These are phyloP conservation scores for Eumerus sabulonum DNA, from an alignment of 2,888 invertebrate species.

Conservation along the genomic window DNA sequence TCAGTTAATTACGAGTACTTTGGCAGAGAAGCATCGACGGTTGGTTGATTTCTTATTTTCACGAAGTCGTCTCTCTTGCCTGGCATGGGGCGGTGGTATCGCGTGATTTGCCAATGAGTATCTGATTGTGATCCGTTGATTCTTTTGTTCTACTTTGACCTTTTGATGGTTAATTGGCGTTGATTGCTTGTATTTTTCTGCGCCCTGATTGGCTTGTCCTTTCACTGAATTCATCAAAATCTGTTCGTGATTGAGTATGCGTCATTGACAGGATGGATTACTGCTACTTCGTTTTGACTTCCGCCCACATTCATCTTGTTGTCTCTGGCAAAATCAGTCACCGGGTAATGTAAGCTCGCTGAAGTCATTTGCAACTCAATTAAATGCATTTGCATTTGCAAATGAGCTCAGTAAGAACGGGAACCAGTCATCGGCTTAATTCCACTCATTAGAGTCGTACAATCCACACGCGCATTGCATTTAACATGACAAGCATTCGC, in stretches of 20 bases:
- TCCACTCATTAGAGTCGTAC: conserved; percentile 26
- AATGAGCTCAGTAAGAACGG: conserved; percentile 50
- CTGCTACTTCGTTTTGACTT: too few species aligned
- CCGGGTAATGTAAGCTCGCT: conserved; percentile 20
- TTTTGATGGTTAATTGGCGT: conserved; percentile 41
- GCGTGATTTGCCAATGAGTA: conserved; percentile 56
- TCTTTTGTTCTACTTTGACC: conserved; percentile 28
- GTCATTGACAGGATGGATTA: too few species aligned
- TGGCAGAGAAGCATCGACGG: conserved; percentile 21
- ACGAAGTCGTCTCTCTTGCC: neutral
- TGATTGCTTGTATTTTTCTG: conserved; percentile 6
- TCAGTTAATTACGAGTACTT: conserved; percentile 53
- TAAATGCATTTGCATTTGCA: conserved; percentile 47
- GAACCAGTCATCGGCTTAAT: conserved; percentile 41
- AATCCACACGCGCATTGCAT: neutral
- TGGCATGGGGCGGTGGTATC: conserved; percentile 14
- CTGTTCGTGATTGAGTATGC: too few species aligned
- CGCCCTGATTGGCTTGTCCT: too few species aligned
- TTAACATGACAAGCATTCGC: conserved; percentile 46
- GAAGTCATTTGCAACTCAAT: conserved; percentile 50
- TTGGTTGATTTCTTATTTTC: too few species aligned
- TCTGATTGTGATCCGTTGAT: conserved; percentile 4
- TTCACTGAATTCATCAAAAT: too few species aligned
- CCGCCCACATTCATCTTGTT: too few species aligned
- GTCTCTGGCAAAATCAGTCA: conserved; percentile 21